phyloP scores from a whole-genome alignment of 2,113 vertebrate genomes.

The Pionites leucogaster region DNA sequence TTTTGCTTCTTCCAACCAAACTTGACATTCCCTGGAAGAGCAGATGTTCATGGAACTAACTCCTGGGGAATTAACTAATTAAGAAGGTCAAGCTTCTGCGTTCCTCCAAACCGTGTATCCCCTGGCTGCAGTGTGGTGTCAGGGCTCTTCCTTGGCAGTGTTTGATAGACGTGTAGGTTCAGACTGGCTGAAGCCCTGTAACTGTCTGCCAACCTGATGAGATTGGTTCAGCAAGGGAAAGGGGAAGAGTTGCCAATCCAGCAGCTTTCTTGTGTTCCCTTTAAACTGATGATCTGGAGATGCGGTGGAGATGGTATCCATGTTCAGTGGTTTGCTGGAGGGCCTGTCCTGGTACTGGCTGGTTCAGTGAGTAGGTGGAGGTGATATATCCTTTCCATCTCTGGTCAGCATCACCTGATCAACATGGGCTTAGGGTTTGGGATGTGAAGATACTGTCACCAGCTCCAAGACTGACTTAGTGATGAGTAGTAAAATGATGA shows the following conservation, averaged over 20 bases:
- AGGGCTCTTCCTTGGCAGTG: constrained; percentile 4
- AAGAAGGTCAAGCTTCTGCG: background rate
- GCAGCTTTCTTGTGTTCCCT: background rate
- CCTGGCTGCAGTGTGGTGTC: background rate
- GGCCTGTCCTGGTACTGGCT: background rate
- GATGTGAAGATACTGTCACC: background rate
- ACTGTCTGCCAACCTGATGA: background rate
- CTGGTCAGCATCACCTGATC: background rate
- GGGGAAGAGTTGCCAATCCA: background rate
- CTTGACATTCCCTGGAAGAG: constrained; percentile 1
- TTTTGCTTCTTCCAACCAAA: constrained; percentile 4
- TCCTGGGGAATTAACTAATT: constrained; percentile 49
- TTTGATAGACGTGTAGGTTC: background rate
- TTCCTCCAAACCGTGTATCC: background rate
- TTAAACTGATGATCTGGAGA: background rate
- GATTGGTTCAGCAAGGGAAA: background rate
- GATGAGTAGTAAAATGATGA: background rate
- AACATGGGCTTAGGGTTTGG: background rate
- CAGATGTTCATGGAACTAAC: background rate
- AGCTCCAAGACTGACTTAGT: background rate
- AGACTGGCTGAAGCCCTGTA: constrained; percentile 1
- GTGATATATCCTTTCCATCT: background rate
- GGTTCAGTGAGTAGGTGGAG: background rate
- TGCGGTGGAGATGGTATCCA: background rate
- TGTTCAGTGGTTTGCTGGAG: background rate